A percentile compares a stretch with the other conserved stretches of the same genome.
Conservation (phyloP, 2,797 vertebrate species). For the Thaleichthys pacificus region DNA sequence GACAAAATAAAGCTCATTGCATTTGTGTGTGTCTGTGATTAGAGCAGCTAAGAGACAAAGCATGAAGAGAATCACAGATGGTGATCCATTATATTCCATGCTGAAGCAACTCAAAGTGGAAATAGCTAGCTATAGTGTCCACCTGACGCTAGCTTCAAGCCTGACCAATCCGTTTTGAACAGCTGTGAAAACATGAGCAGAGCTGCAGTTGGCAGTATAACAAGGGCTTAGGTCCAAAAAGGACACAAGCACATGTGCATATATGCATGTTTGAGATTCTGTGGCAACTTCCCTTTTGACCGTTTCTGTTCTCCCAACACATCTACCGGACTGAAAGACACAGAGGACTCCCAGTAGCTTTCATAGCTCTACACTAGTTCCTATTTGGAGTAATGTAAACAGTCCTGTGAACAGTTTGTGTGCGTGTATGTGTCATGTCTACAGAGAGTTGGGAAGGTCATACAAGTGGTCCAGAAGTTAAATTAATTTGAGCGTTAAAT, state of each 20-base stretch:
- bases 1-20: too few relatives aligned
- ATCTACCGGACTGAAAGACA: constrained; percentile 27
- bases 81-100: neutral
- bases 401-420: constrained; percentile 5
- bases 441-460: neutral
- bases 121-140: neutral
- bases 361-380: constrained; percentile 5
- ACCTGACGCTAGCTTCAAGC: neutral
- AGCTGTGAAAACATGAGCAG: constrained; percentile 30
- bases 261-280: constrained; percentile 4
- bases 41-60: constrained; percentile 16
- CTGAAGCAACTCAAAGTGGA: neutral
- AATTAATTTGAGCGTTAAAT: constrained; percentile 5
- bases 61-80: neutral
- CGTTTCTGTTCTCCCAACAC: neutral
- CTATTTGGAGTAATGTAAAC: neutral
- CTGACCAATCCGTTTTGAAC: constrained; percentile 28
- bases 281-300: constrained; percentile 5
- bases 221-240: constrained; percentile 27
- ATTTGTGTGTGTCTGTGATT: neutral
- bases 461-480: neutral
- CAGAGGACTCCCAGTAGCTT: constrained; percentile 20
- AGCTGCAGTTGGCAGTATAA: constrained; percentile 20
- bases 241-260: neutral
- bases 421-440: constrained; percentile 18